Percentiles rank a stretch among this genome's conserved stretches.
phyloP scores from a whole-genome alignment of 2,113 vertebrate species.

The Scomber japonicus region DNA sequence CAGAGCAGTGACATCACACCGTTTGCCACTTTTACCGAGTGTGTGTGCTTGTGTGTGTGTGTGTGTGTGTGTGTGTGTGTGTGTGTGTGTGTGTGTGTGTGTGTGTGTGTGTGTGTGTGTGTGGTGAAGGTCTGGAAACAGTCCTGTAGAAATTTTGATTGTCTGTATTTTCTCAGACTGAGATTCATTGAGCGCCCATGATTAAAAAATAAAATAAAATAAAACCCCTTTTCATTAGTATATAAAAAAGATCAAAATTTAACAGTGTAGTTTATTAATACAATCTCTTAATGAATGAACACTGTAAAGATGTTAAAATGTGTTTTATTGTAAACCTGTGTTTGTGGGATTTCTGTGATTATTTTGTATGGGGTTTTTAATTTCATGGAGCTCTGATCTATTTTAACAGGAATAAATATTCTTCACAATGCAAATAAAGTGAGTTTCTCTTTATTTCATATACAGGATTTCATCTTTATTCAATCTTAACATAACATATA shows the following conservation, averaged over 20 bases:
- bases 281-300: background rate
- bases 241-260: too few relatives aligned
- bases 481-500: too few relatives aligned
- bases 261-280: background rate
- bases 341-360: background rate
- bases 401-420: constrained; percentile 60
- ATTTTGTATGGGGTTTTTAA: constrained; percentile 29
- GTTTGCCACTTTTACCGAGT: background rate
- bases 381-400: constrained; percentile 32
- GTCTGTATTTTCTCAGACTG: constrained; percentile 2
- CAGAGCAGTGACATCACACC: background rate
- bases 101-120: too few relatives aligned
- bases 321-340: constrained; percentile 1
- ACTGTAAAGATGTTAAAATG: background rate
- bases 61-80: too few relatives aligned
- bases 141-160: background rate
- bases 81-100: background rate
- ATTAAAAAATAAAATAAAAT: background rate
- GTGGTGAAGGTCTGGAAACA: background rate
- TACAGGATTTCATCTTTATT: background rate
- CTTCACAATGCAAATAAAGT: constrained; percentile 41
- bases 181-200: background rate
- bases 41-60: too few relatives aligned
- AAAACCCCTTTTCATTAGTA: too few relatives aligned
- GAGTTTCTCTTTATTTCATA: constrained; percentile 22